A percentile compares a stretch with the other conserved stretches of the same genome.
Conservation (phyloP, 2,888 invertebrate species). For the Syrphus vitripennis region DNA sequence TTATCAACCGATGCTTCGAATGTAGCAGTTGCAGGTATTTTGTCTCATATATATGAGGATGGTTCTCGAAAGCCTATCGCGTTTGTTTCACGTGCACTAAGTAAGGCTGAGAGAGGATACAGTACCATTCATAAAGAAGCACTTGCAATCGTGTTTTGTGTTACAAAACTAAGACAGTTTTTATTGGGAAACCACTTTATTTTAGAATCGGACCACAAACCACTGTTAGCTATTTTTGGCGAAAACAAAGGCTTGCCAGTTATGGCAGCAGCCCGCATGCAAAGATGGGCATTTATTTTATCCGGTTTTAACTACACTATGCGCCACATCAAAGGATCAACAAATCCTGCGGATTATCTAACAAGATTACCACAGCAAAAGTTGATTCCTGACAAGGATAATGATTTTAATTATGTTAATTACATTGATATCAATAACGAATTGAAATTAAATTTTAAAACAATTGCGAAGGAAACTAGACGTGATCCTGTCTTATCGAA, state of each 20-base stretch:
- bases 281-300: conserved; percentile 12
- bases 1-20: conserved; percentile 26
- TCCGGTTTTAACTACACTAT: not conserved
- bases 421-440: conserved; percentile 30
- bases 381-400: not conserved
- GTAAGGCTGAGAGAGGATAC: not conserved
- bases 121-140: conserved; percentile 28
- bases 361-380: conserved; percentile 8
- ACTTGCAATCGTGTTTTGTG: conserved; percentile 34
- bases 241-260: conserved; percentile 49
- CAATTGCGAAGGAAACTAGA: conserved; percentile 40
- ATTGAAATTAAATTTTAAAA: conserved; percentile 43
- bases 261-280: conserved; percentile 29
- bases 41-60: not conserved
- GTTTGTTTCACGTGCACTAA: not conserved
- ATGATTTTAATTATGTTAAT: conserved; percentile 36
- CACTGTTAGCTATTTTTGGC: conserved; percentile 47
- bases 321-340: not conserved
- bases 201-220: conserved; percentile 50
- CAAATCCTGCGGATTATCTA: not conserved
- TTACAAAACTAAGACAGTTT: conserved; percentile 50
- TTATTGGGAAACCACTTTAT: conserved; percentile 46
- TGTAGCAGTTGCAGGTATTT: not conserved
- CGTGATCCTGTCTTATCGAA: conserved; percentile 30
- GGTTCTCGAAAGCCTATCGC: not conserved